Evolutionary conservation across 2,797 vertebrate genomes (phyloP).

Genomic region (Phrynocephalus forsythii): DNA sequence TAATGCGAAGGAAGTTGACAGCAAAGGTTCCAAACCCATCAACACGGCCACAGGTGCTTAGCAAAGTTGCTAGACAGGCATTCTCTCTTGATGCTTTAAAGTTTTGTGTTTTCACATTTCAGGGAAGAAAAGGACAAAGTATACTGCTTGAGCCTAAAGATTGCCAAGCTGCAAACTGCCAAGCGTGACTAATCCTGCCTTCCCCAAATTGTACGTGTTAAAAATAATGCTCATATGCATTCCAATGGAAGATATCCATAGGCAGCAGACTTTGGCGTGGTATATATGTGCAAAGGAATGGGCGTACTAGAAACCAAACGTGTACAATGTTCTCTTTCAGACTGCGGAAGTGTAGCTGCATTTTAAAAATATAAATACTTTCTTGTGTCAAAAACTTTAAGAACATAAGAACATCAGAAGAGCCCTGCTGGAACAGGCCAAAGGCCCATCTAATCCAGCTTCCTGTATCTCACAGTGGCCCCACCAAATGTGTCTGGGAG

Average conservation of each 20-base stretch:
- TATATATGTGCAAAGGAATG: not conserved
- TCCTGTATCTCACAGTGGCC: too few relatives aligned
- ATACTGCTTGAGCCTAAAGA: not conserved
- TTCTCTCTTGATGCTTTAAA: not conserved
- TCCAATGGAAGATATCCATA: not conserved
- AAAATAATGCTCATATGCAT: not conserved
- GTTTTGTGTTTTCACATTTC: not conserved
- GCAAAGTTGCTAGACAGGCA: not conserved
- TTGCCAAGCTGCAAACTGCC: not conserved
- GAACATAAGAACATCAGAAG: too few relatives aligned
- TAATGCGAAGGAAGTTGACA: not conserved
- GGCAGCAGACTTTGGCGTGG: not conserved
- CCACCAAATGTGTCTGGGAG: too few relatives aligned
- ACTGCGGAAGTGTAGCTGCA: not conserved
- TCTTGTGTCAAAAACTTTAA: not conserved
- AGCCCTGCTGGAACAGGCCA: too few relatives aligned
- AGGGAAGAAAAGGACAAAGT: constrained; percentile 3
- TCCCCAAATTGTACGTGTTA: not conserved
- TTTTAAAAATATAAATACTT: not conserved
- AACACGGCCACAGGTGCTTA: not conserved
- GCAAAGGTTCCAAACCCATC: not conserved
- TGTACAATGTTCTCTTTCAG: not conserved
- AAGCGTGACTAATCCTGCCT: constrained; percentile 1
- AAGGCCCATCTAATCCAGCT: too few relatives aligned
- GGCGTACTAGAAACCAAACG: not conserved